phyloP scores from a whole-genome alignment of 2,113 vertebrate species.

The Athene cunicularia region DNA sequence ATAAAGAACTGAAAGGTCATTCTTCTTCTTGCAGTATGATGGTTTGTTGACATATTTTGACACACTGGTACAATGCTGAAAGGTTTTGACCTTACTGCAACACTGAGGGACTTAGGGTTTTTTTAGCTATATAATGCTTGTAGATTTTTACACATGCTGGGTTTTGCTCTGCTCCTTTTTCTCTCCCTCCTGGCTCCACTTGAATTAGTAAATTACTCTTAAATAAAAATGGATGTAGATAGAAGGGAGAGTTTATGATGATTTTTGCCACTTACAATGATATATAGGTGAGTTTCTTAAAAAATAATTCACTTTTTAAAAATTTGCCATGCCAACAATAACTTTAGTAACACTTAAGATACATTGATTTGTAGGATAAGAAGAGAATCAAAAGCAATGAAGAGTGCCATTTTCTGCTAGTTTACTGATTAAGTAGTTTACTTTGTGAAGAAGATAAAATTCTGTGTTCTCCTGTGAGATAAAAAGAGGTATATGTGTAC shows the following conservation, averaged over 20 bases:
- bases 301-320: background rate
- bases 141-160: constrained; percentile 21
- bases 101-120: constrained; percentile 62
- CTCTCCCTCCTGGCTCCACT: background rate
- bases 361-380: background rate
- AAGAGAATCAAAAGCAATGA: background rate
- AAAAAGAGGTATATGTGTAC: background rate
- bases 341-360: background rate
- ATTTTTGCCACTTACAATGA: background rate
- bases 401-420: background rate
- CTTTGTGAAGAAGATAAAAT: background rate
- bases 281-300: background rate
- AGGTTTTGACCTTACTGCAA: constrained; percentile 77
- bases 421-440: background rate
- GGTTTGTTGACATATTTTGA: constrained; percentile 88
- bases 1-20: constrained; percentile 81
- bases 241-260: background rate
- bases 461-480: background rate
- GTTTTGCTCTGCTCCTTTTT: background rate
- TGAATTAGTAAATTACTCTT: constrained; percentile 16
- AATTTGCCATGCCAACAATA: background rate
- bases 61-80: constrained; percentile 73
- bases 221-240: background rate
- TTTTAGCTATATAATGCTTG: constrained; percentile 29
- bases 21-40: constrained; percentile 78